Conservation (phyloP, 2,113 vertebrate genomes). For the Clarias macrocephalus region DNA sequence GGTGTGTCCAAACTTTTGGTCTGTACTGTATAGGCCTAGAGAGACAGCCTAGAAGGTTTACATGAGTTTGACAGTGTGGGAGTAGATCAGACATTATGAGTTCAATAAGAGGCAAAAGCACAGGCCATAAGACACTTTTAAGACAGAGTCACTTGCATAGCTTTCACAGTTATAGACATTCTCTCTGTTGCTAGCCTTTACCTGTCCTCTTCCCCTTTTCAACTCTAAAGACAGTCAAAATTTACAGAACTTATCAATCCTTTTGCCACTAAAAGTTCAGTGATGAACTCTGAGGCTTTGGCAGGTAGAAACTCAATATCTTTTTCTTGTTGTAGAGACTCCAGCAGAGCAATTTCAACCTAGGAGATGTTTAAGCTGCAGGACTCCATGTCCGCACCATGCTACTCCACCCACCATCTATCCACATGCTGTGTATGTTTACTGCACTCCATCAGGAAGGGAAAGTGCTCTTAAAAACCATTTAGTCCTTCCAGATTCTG, state of each 20-base stretch:
- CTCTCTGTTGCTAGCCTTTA: neutral
- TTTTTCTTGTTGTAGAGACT: neutral
- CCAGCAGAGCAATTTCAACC: neutral
- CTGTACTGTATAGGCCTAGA: too few relatives aligned
- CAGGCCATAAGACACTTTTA: constrained; percentile 27
- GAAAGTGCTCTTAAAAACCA: constrained; percentile 17
- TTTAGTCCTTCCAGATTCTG: neutral
- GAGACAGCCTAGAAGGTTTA: neutral
- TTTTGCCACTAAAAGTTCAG: neutral
- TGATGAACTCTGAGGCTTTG: too few relatives aligned
- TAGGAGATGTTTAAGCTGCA: constrained; percentile 37
- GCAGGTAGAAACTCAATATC: neutral
- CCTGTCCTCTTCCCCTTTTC: neutral
- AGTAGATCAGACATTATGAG: neutral
- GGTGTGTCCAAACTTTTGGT: too few relatives aligned
- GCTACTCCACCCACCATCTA: neutral
- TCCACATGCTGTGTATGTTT: constrained; percentile 19
- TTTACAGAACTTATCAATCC: neutral
- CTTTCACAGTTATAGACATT: constrained; percentile 14
- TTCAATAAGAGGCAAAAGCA: constrained; percentile 25
- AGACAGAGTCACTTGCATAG: constrained; percentile 26
- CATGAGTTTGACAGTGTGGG: neutral
- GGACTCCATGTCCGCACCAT: neutral
- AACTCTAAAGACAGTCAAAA: neutral
- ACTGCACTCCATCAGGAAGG: neutral